These are phyloP conservation scores for Chaetura pelagica DNA, from an alignment of 2,113 vertebrate genomes.

Conservation along the genomic window DNA sequence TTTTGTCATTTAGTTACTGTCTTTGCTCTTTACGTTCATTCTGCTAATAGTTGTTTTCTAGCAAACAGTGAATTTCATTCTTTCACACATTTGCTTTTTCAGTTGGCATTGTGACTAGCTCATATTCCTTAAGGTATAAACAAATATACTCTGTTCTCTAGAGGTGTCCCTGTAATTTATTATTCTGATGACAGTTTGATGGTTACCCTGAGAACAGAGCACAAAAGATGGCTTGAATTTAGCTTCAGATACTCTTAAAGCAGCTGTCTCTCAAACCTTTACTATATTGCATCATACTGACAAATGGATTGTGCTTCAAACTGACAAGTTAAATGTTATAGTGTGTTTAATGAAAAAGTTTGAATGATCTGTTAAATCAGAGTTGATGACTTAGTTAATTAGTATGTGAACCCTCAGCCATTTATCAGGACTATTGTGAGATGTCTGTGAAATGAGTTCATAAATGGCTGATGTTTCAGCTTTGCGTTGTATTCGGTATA, in stretches of 20 bases:
- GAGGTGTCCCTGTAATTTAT: slow-evolving; percentile 62
- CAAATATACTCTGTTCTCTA: slow-evolving; percentile 61
- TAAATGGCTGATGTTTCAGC: not conserved
- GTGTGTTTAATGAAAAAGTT: slow-evolving; percentile 64
- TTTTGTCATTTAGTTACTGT: slow-evolving; percentile 35
- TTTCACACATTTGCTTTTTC: slow-evolving; percentile 16
- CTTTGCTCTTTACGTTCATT: not conserved
- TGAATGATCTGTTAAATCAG: slow-evolving; percentile 65
- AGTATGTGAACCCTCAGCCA: slow-evolving; percentile 47
- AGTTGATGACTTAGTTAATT: slow-evolving; percentile 68
- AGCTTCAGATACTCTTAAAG: slow-evolving; percentile 67
- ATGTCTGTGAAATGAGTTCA: slow-evolving; percentile 7
- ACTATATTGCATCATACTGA: slow-evolving; percentile 45
- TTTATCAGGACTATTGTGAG: slow-evolving; percentile 55
- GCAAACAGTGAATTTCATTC: not conserved
- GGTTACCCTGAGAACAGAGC: slow-evolving; percentile 67
- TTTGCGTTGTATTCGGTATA: not conserved
- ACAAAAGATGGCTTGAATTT: slow-evolving; percentile 70
- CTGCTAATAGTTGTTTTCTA: slow-evolving; percentile 13
- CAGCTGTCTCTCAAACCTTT: slow-evolving; percentile 50
- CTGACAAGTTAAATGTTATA: slow-evolving; percentile 46
- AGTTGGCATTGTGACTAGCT: slow-evolving; percentile 15
- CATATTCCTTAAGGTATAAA: slow-evolving; percentile 64
- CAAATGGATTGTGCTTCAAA: slow-evolving; percentile 65
- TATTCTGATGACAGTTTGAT: slow-evolving; percentile 73